Base-by-base conservation (phyloP, 2,797 vertebrate species). In the Galaxias olidus region DNA sequence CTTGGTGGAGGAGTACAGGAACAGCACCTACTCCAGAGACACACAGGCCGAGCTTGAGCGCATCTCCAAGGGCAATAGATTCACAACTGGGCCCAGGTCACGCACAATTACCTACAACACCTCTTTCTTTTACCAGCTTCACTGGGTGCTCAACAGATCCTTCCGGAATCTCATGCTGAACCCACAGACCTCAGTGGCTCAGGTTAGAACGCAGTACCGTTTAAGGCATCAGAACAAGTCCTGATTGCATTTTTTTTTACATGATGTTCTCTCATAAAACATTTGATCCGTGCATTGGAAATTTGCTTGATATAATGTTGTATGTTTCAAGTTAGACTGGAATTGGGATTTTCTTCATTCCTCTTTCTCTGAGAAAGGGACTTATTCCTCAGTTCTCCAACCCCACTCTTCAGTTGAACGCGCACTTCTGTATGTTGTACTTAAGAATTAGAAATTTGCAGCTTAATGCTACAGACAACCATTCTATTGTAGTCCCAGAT, bases 121-220 rank as follows among this genome's bases (percentile, higher is more conserved):
- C 50, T 91, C 95, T 40, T 98, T 97, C 86, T 78, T 87, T 43
- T 94, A 96, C 60, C 97, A 98, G 84, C 86, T 99, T 13, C 87
- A 71, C 17, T 98, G 95, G 96, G 91, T 99, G 66, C 86, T 93
- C 0, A 93, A 63, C 53, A 94, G 96, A 77, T 94, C 94, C 0
- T 94, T 96, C 73, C 93, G 91, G 89, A 96, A 96, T 66, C 82
- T 97, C 40, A 43, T 95, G 71, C 74, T 97, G 61, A 96, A 93
- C 75, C 96, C 96, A 7, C 94, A 98, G 80, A 93, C 93, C 1
- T 98, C 95, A 1, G 74, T 97, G 73, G 94, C 95, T 15, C 94
- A 98, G 96, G 96, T 98, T 30, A 60, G 61, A 40, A 30, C 6
- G 6, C 30, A 30, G 30, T 30, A 30, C 30, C 30, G 30, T 30